Evolutionary conservation across 2,113 vertebrate species (phyloP).

Genomic region (Orthonyx spaldingii): DNA sequence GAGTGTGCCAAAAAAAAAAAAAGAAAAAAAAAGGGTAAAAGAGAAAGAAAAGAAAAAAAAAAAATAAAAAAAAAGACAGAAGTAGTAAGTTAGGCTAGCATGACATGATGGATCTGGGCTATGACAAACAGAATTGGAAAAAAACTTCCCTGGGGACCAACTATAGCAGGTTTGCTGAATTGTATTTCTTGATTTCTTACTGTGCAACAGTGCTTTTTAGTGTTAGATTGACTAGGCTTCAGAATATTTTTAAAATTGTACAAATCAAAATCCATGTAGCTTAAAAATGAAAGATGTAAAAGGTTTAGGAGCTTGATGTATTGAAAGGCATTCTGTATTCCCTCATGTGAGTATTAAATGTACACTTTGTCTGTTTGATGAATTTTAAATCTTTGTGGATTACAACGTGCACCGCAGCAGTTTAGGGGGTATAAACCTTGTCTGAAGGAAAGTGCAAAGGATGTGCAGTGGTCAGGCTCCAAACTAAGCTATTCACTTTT

Average conservation of each 20-base stretch:
- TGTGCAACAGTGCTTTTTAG: conserved; percentile 84
- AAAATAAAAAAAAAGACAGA: conserved; percentile 64
- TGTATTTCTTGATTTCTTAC: conserved; percentile 84
- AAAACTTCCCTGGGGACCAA: conserved; percentile 82
- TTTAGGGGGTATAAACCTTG: conserved; percentile 53
- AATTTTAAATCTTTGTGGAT: conserved; percentile 76
- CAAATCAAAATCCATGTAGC: conserved; percentile 85
- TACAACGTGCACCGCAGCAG: conserved; percentile 41
- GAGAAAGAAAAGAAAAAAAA: conserved; percentile 43
- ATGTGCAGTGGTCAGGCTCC: conserved; percentile 18
- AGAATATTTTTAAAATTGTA: conserved; percentile 85
- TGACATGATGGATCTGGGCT: conserved; percentile 88
- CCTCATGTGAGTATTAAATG: conserved; percentile 80
- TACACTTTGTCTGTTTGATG: conserved; percentile 80
- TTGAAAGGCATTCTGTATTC: conserved; percentile 81
- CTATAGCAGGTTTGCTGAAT: conserved; percentile 81
- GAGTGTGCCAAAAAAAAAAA: conserved; percentile 75
- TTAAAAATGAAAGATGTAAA: conserved; percentile 86
- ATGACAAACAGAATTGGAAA: conserved; percentile 93
- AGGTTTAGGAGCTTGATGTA: conserved; percentile 81
- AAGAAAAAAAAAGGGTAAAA: conserved; percentile 28
- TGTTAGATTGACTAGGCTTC: conserved; percentile 82
- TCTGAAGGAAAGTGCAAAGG: conserved; percentile 23
- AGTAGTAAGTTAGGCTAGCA: conserved; percentile 83
- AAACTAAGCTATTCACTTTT: background rate